Base-by-base conservation (phyloP, 2,888 invertebrate genomes). In the Dicyrtomina minuta region DNA sequence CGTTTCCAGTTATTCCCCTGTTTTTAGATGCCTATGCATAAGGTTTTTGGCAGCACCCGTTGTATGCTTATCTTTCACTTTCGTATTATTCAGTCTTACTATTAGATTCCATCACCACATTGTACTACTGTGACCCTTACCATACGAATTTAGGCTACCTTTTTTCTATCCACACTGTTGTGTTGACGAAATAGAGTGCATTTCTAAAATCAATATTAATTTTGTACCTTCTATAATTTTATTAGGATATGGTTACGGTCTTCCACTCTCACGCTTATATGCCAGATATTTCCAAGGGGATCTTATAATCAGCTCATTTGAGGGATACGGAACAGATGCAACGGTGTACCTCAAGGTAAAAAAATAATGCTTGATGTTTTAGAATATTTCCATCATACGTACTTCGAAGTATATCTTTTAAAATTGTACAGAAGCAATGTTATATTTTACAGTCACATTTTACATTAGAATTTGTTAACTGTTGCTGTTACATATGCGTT, bases 261-360 rank as follows among this genome's bases (percentile, higher is more conserved):
- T 99, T 79, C 99, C 99, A 0, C 88, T 99, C 73, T 96, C 97
- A 0, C 86, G 98, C 71, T 85, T 99, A 66, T 99, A 99, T 83
- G 99, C 99, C 13, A 86, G 97, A 66, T 99, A 99, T 83, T 96
- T 99, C 85, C 96, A 97, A 80, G 99, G 99, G 0, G 98, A 99
- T 83, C 86, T 99, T 72, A 88, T 91, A 68, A 85, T 99, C 12
- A 86, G 93, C 76, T 96, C 98, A 1, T 94, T 94, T 81, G 98
- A 99, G 81, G 99, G 99, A 0, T 90, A 90, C 81, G 99, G 99
- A 41, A 98, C 98, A 0, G 98, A 99, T 82, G 94, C 99, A 10
- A 89, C 94, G 66, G 90, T 99, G 74, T 98, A 96, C 82, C 85
- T 99, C 79, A 99, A 99, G 89, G 96, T 96, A 83, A n/a, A n/a